Conservation (phyloP, 2,888 invertebrate genomes). For the Xylocampa areola region DNA sequence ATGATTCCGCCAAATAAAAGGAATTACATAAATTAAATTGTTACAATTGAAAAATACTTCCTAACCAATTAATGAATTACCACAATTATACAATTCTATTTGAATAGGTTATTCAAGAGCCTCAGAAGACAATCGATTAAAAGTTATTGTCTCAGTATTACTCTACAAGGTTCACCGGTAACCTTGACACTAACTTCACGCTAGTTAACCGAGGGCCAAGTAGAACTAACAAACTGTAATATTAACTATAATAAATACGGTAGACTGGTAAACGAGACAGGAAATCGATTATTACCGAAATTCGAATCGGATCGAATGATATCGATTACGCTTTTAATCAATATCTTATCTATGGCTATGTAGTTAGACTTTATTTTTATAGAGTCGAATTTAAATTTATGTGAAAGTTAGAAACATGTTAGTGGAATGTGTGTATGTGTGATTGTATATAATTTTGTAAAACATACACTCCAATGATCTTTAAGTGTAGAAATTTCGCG, state of each 20-base stretch:
- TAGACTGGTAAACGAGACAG: constrained; percentile 35
- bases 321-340: constrained; percentile 14
- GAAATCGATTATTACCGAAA: constrained; percentile 56
- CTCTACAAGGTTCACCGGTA: constrained; percentile 46
- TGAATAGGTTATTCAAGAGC: constrained; percentile 46
- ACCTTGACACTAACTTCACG: constrained; percentile 66
- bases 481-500: background rate
- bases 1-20: background rate
- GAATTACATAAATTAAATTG: constrained; percentile 1
- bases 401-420: no score
- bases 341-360: constrained; percentile 25
- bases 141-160: constrained; percentile 55
- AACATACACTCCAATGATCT: background rate
- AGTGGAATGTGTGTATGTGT: no score
- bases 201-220: constrained; percentile 48
- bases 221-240: constrained; percentile 52
- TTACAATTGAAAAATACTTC: constrained; percentile 27
- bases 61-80: constrained; percentile 35
- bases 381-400: constrained; percentile 1
- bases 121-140: constrained; percentile 47
- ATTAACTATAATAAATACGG: constrained; percentile 38
- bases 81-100: constrained; percentile 43
- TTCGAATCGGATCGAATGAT: constrained; percentile 46
- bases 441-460: background rate
- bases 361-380: constrained; percentile 5